phyloP scores from a whole-genome alignment of 2,888 invertebrate genomes.

The Lepidonotus clava region DNA sequence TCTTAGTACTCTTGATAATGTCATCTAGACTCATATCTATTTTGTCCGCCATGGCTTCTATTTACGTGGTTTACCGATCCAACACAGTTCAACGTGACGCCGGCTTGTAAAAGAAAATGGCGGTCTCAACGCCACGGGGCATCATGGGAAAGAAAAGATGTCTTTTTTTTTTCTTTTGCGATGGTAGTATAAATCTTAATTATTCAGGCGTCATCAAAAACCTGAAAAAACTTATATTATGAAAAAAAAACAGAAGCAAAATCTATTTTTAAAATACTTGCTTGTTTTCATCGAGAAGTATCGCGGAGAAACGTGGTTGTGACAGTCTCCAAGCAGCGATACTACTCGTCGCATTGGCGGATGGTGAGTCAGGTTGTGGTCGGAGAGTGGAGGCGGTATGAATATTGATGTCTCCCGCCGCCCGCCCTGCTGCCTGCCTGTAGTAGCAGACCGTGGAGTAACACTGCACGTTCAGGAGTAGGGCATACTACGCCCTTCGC shows the following conservation, averaged over 20 bases:
- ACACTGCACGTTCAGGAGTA: background rate
- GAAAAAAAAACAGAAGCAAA: too few species aligned
- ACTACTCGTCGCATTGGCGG: too few species aligned
- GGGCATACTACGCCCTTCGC: background rate
- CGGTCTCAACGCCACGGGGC: slow-evolving; percentile 48
- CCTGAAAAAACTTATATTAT: too few species aligned
- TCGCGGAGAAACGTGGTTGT: too few species aligned
- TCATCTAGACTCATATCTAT: slow-evolving; percentile 99
- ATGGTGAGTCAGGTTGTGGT: too few species aligned
- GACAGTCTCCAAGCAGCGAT: too few species aligned
- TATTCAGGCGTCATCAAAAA: too few species aligned
- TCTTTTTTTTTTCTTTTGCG: background rate
- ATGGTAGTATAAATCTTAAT: too few species aligned
- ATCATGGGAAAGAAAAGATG: slow-evolving; percentile 2
- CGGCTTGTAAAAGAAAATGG: slow-evolving; percentile 49
- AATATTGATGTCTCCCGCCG: slow-evolving; percentile 27
- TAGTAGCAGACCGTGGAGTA: background rate
- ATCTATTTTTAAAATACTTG: background rate
- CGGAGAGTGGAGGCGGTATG: background rate
- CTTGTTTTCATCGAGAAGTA: slow-evolving; percentile 7
- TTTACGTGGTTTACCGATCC: background rate
- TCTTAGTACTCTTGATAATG: slow-evolving; percentile 89
- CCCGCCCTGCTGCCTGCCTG: background rate
- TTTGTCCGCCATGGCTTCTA: slow-evolving; percentile 83
- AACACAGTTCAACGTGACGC: slow-evolving; percentile 1